These are phyloP conservation scores for Ginglymostoma cirratum DNA, from an alignment of 2,113 vertebrate species.

Conservation along the genomic window DNA sequence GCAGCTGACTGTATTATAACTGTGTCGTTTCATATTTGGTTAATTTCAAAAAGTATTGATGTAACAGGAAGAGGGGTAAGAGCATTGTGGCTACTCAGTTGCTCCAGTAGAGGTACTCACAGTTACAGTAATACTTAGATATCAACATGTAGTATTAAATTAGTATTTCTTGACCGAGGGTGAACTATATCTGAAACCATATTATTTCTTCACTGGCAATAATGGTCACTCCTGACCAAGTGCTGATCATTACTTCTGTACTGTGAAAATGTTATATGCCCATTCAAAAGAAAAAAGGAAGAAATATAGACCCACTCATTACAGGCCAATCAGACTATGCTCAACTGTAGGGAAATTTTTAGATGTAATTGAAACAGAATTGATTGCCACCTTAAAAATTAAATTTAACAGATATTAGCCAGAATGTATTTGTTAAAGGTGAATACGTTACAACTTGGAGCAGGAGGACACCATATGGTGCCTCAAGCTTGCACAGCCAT, in stretches of 20 bases:
- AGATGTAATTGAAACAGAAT: neutral
- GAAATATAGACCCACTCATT: too few species aligned
- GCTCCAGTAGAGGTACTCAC: neutral
- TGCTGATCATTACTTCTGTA: neutral
- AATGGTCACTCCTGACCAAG: neutral
- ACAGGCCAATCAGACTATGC: neutral
- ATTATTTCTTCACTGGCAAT: neutral
- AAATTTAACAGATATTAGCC: neutral
- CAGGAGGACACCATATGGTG: neutral
- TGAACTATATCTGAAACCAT: neutral
- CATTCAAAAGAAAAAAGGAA: neutral
- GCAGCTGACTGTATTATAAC: neutral
- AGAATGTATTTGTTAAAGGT: neutral
- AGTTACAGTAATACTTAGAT: neutral
- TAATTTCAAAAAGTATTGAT: neutral
- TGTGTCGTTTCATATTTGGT: neutral
- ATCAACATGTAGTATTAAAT: neutral
- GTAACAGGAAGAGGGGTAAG: neutral
- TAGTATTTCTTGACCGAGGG: neutral
- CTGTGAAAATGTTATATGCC: neutral
- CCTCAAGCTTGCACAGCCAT: neutral
- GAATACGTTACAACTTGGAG: neutral
- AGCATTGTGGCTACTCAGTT: neutral
- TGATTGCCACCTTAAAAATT: neutral
- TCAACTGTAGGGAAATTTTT: neutral